phyloP scores from a whole-genome alignment of 2,113 vertebrate genomes.

The Promerops cafer region DNA sequence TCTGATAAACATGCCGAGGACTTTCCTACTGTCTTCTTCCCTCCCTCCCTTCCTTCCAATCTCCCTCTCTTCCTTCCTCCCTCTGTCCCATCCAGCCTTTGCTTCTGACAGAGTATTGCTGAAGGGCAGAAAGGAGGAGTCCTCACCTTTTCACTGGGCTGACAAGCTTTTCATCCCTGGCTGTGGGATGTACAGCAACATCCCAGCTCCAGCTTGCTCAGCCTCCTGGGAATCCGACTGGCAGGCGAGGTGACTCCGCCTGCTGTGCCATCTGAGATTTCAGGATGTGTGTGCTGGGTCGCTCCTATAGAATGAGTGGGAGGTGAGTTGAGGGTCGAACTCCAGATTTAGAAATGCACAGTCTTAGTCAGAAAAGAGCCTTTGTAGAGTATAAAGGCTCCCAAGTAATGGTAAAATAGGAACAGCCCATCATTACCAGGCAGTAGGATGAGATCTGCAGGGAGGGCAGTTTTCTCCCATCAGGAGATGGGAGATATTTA shows the following conservation, averaged over 20 bases:
- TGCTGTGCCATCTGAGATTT: neutral
- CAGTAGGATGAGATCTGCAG: neutral
- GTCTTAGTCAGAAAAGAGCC: neutral
- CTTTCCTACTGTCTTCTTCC: neutral
- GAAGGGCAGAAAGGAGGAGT: neutral
- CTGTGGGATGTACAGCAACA: fast-evolving
- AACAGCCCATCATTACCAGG: neutral
- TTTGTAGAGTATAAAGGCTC: neutral
- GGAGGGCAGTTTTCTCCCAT: neutral
- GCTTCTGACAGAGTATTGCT: neutral
- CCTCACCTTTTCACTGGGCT: neutral
- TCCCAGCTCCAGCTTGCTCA: neutral
- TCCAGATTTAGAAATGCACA: neutral
- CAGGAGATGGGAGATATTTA: neutral
- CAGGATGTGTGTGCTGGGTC: neutral
- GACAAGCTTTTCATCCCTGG: neutral
- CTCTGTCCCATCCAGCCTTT: neutral
- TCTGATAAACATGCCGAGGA: neutral
- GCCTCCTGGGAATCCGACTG: fast-evolving
- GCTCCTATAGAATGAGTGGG: neutral
- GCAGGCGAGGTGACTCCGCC: neutral
- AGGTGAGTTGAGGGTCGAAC: neutral
- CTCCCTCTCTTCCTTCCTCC: neutral
- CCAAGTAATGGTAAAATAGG: neutral
- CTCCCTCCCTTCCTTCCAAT: neutral